Conservation (phyloP, 2,113 vertebrate species). For the Anolis carolinensis region DNA sequence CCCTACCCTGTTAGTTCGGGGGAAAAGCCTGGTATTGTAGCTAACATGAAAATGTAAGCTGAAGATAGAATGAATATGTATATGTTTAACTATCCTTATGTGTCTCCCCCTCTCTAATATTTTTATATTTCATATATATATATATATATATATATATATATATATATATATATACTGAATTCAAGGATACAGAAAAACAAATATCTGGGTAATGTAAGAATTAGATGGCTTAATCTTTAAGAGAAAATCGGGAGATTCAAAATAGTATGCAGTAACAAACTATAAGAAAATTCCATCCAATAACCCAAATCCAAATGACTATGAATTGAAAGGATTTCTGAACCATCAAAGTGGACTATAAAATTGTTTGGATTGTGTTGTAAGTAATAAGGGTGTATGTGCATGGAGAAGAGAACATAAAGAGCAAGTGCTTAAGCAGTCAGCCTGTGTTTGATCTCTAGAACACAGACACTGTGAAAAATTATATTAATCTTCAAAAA, state of each 20-base stretch:
- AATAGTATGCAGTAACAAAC: not conserved
- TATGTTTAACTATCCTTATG: no score
- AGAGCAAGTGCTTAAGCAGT: not conserved
- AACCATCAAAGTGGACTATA: not conserved
- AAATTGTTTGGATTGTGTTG: not conserved
- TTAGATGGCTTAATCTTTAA: not conserved
- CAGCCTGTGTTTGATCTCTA: not conserved
- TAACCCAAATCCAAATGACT: not conserved
- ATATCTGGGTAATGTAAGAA: not conserved
- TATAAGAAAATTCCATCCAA: not conserved
- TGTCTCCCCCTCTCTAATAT: not conserved
- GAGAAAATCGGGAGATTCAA: not conserved
- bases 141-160: no score
- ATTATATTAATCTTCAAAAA: not conserved
- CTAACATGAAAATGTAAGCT: not conserved
- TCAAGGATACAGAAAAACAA: not conserved
- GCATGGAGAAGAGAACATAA: not conserved
- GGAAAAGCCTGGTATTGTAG: not conserved
- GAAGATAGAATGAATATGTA: not conserved
- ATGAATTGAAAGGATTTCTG: not conserved
- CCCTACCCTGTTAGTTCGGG: not conserved
- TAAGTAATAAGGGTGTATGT: not conserved
- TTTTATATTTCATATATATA: conserved; percentile 1
- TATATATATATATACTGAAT: not conserved
- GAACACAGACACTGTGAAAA: not conserved